Evolutionary conservation across 2,113 vertebrate species (phyloP), one percentile per base, ranked within the genome.

Genomic region (Nyctibius bracteatus): DNA sequence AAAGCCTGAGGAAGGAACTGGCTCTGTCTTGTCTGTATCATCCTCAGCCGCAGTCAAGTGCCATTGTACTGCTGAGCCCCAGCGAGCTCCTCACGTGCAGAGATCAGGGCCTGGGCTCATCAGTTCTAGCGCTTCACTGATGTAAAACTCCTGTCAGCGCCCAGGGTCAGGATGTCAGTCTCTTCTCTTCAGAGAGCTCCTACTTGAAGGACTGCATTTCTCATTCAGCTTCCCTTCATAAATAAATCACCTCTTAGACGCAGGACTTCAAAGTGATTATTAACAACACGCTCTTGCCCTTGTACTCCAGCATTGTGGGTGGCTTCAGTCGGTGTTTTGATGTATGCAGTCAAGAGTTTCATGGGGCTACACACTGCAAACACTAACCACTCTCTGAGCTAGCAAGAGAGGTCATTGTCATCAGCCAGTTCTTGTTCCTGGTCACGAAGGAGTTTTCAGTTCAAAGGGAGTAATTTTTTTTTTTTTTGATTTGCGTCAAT

Each of bases 281-380:
- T 92, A 88, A 72, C 61, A 86, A 44, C 73, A n/a, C 1, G 1
- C 25, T 84, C 18, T 71, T 81, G 70, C 58, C 62, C 84, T 82
- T 43, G 72, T 39, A 61, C n/a, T 58, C 27, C 58, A 68, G 84
- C 59, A 44, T 3, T 27, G 47, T 91, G 90, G 63, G 91, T 86
- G 82, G 89, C 65, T 96, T 93, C 90, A 73, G 81, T 14, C 2
- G 0, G 31, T 24, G 59, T 92, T 95, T 91, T 89, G 88, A 95
- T 75, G 80, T 66, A 14, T 10, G 13, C 37, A 62, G 58, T 47
- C 3, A 5, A 66, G 83, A 81, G 47, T 57, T 28, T 90, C 39
- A 28, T 0, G 1, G 71, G 22, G 54, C 30, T 59, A 20, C 63
- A 68, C 16, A 3, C 41, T 7, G 3, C 94, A 70, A 85, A 83